Conservation (phyloP, 2,113 vertebrate genomes). For the Campylomormyrus tamandua region DNA sequence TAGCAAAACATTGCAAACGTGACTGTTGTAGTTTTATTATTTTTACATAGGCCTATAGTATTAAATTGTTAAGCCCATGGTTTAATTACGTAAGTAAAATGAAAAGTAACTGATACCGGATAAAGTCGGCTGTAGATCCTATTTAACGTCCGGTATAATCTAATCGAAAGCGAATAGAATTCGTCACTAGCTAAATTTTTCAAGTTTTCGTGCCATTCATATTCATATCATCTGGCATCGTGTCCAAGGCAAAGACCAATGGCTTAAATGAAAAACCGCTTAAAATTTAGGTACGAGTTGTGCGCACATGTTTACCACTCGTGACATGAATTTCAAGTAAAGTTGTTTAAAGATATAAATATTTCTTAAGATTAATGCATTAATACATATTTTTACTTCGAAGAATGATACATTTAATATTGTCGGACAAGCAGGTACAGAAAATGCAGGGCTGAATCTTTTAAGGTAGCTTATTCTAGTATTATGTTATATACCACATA, state of each 20-base stretch:
- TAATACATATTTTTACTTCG: background rate
- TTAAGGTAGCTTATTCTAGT: background rate
- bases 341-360: background rate
- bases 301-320: background rate
- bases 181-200: background rate
- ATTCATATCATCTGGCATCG: too few relatives aligned
- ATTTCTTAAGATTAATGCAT: background rate
- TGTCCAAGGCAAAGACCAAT: background rate
- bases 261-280: background rate
- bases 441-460: background rate
- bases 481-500: background rate
- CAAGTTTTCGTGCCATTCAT: too few relatives aligned
- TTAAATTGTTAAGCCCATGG: background rate
- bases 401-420: background rate
- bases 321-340: background rate
- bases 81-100: background rate
- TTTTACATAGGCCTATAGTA: background rate
- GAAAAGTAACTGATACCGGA: background rate
- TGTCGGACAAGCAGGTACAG: background rate
- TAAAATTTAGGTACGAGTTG: background rate
- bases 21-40: background rate
- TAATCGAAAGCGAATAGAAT: background rate
- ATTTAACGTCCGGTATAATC: background rate
- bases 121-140: background rate
- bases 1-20: background rate